phyloP scores from a whole-genome alignment of 2,888 invertebrate genomes.

The Nemurella pictetii region DNA sequence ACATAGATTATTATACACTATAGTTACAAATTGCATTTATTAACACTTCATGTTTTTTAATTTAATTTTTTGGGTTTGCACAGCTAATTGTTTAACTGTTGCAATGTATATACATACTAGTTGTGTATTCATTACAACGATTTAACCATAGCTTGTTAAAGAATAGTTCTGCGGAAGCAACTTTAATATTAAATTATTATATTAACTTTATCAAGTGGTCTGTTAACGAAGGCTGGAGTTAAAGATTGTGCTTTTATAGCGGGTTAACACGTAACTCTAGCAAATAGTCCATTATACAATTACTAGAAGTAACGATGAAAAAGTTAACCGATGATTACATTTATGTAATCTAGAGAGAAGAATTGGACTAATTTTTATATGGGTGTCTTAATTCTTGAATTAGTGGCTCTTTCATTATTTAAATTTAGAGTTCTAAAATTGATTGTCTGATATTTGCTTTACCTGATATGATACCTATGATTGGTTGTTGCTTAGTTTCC shows the following conservation, averaged over 20 bases:
- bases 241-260: not conserved
- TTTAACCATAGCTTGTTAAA: not conserved
- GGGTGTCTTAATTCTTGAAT: not conserved
- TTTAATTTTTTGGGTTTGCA: conserved; percentile 24
- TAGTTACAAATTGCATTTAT: conserved; percentile 28
- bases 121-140: not conserved
- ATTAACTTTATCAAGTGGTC: not conserved
- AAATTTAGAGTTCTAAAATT: too few species aligned
- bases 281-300: not conserved
- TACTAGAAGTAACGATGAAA: not conserved
- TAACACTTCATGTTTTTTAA: not conserved
- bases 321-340: not conserved
- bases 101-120: conserved; percentile 31
- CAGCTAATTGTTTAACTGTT: conserved; percentile 30
- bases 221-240: not conserved
- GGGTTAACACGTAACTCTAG: not conserved
- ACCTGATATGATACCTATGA: not conserved
- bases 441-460: not conserved
- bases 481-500: not conserved
- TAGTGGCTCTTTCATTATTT: not conserved
- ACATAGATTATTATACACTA: conserved; percentile 27
- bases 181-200: not conserved
- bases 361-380: not conserved
- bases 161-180: not conserved
- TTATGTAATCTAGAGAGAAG: not conserved